These are phyloP conservation scores for Strigamia transsilvanica DNA, from an alignment of 2,888 invertebrate species.

Conservation along the genomic window DNA sequence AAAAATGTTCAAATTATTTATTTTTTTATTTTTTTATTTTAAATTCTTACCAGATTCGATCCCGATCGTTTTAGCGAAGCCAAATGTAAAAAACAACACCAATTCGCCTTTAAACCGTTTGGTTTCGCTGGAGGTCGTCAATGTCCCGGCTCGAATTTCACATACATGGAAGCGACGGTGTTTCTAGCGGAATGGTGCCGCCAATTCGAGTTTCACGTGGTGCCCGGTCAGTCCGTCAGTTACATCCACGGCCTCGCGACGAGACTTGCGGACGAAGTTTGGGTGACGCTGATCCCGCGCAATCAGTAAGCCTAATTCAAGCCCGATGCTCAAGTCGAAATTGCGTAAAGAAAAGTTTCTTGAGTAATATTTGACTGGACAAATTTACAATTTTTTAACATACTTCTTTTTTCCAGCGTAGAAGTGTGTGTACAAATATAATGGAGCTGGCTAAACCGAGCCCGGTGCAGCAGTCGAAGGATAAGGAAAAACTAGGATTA, in stretches of 20 bases:
- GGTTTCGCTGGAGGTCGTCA: constrained; percentile 63
- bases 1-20: neutral
- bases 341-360: neutral
- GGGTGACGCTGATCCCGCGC: constrained; percentile 46
- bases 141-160: constrained; percentile 60
- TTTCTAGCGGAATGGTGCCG: constrained; percentile 51
- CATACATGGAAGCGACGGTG: constrained; percentile 60
- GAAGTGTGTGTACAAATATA: constrained; percentile 36
- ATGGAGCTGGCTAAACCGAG: constrained; percentile 5
- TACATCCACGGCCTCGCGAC: constrained; percentile 49
- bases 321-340: neutral
- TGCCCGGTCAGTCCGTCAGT: constrained; percentile 51
- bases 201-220: constrained; percentile 34
- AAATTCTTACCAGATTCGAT: constrained; percentile 56
- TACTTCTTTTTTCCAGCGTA: neutral
- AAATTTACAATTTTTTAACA: neutral
- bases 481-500: constrained; percentile 2
- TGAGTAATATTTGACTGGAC: neutral
- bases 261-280: constrained; percentile 48
- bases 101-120: constrained; percentile 62
- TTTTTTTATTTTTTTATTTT: neutral
- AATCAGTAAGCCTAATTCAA: constrained; percentile 49
- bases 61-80: constrained; percentile 57
- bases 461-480: neutral
- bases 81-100: constrained; percentile 57